Base-by-base conservation (phyloP, 2,888 invertebrate genomes). In the Melangyna quadrimaculata region DNA sequence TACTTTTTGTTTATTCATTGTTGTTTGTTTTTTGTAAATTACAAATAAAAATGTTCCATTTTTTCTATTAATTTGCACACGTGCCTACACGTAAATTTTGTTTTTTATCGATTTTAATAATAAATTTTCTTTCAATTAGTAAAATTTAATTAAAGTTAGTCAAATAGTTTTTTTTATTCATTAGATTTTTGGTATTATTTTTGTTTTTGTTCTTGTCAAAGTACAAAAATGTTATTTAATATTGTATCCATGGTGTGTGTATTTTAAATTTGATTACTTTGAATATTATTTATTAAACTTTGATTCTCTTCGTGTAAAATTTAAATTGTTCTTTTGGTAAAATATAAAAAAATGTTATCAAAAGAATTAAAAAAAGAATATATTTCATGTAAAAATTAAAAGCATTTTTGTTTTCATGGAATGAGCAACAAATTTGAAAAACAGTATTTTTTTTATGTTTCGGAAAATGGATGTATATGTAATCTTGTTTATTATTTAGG, bases 381-480 rank as follows among this genome's bases (percentile, higher is more conserved):
- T 59, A 67, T 59, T 61, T 37, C 37, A n/a, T 69, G 55, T 55
- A 70, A 22, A n/a, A 70, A 40, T 86, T 86, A 86, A 86, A 86
- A 81, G 86, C 86, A 78, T 53, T 81, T 32, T 57, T 12, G 19
- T 22, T 35, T 80, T 57, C 61, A 78, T 86, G 86, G 86, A 86
- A 86, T 81, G 77, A 86, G 86, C 73, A 77, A 81, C 80, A 80
- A 80, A 65, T 80, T 72, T 51, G n/a, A 71, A 83, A 78, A 57
- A 65, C 35, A 43, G 57, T 59, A 12, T 70, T 48, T 48, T 27
- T 43, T 67, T 45, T 45, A 19, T 65, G 6, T 40, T 53, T 43
- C n/a, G 55, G 55, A 78, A 67, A 75, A 40, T 65, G n/a, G n/a
- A 22, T 57, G 37, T 32, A 45, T 67, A 17, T 32, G 7, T 35